Evolutionary conservation across 2,113 vertebrate species (phyloP), one percentile per base, ranked within the genome.

Genomic region (Lasiurus cinereus): DNA sequence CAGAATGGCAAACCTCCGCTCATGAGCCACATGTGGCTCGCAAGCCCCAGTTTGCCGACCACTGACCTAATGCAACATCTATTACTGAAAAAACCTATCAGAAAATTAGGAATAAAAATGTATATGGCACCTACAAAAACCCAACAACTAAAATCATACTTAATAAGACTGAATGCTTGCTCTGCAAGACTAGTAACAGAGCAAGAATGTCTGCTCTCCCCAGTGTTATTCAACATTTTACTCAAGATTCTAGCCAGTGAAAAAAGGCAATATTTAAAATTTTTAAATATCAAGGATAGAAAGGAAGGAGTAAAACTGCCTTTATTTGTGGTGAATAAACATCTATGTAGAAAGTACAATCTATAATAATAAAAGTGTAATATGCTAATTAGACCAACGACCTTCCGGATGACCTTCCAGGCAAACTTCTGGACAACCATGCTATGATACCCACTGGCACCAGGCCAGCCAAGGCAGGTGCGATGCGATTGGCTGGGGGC

Each of bases 71-170:
- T 80, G 31, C 33, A 56, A 46, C 31, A 70, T 19, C 29, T 19
- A 56, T 46, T 90, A 16, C 29, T 80, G 52, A 90, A 46, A 80
- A 90, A 90, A 70, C 6, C 19, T 54, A n/a, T 16, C 33, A 54
- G 62, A 69, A 90, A 90, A 79, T 18, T 69, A 78, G 62, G 27
- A 79, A 79, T 79, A 39, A 79, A 89, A 46, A n/a, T 31, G 33
- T 69, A 39, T 22, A 67, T 27, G 12, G 52, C 12, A 54, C 13
- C 33, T 36, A 90, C 8, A 21, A 69, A 78, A 90, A 79, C 18
- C 18, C 46, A 52, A 22, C 36, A 43, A 79, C 27, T 90, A 69
- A 69, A 36, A 90, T 43, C n/a, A 56, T 56, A 46, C 33, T n/a
- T 80, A n/a, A 46, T 46, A 46, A 70, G 33, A 69, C 21, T 56